Conservation (phyloP, 2,797 vertebrate species). For the Myotis findleyi region DNA sequence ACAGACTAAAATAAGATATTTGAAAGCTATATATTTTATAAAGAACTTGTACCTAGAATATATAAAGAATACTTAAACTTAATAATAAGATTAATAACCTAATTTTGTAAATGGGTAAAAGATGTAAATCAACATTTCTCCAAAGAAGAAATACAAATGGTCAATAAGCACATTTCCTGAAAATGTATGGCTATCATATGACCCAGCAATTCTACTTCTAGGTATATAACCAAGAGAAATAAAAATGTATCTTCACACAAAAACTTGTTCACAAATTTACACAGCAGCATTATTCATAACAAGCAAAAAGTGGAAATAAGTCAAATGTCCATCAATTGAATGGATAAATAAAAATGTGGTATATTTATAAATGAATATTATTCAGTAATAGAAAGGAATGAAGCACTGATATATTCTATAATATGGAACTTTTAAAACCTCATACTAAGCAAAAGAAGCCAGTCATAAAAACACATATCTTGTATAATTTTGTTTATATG, state of each 20-base stretch:
- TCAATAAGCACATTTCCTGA: constrained; percentile 6
- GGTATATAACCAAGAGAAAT: background rate
- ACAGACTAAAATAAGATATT: background rate
- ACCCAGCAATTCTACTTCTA: background rate
- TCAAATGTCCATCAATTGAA: background rate
- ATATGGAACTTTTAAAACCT: constrained; percentile 15
- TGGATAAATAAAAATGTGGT: background rate
- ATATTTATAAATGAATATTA: background rate
- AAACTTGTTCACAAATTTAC: background rate
- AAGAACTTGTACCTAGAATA: background rate
- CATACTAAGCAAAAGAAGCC: constrained; percentile 6
- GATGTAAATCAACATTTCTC: constrained; percentile 46
- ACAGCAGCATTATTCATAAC: background rate
- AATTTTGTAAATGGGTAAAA: constrained; percentile 48
- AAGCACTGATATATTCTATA: background rate
- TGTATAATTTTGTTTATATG: background rate
- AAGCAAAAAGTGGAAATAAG: background rate
- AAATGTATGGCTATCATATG: background rate
- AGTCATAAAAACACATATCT: background rate
- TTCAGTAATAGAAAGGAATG: constrained; percentile 18
- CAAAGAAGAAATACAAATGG: constrained; percentile 18
- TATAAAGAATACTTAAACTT: constrained; percentile 22
- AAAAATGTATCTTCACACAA: constrained; percentile 9
- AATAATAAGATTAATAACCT: constrained; percentile 15
- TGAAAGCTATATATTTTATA: background rate